Base-by-base conservation (phyloP, 2,797 vertebrate species). In the Sebastes hopkinsi region DNA sequence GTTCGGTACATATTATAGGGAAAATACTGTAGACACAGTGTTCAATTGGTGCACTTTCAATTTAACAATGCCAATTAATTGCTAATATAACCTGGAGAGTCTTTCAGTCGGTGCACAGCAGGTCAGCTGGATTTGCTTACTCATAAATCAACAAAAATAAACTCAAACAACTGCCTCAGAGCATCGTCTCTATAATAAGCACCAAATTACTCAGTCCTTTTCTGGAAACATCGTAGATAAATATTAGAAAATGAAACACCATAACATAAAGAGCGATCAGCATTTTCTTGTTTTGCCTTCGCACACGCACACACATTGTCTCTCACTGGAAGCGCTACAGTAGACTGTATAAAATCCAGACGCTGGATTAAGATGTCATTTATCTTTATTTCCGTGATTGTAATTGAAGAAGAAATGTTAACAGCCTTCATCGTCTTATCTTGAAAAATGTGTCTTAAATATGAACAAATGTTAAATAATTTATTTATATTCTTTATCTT, bases 361-460 rank as follows among this genome's bases (percentile, higher is more conserved):
- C 20, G 3, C 38, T 62, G 66, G 20, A 71, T 75, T 59, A 30
- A 46, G 11, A 80, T 23, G n/a, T 71, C 3, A 18, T 75, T 60
- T 36, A 14, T 72, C 61, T 80, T 61, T 59, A 54, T 80, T 62
- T 74, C 34, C 79, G 29, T 58, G 70, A 81, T 73, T 77, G 69
- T 81, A 75, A 73, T 61, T 54, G 22, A 72, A 67, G 36, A 58
- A 22, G 59, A 73, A 79, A 67, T 20, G n/a, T 80, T 20, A 60
- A 65, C 56, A 23, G 56, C 76, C 54, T 83, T 64, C 65, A 56
- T 30, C 56, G 65, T 66, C 20, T 75, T 34, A 73, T 78, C 9
- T 54, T 80, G 54, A 82, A 34, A 75, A 70, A 67, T 67, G 32
- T 22, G 23, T 67, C 79, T 67, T 75, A 67, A 75, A 66, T 66